A percentile compares a stretch with the other conserved stretches of the same genome.
Evolutionary conservation across 2,113 vertebrate species (phyloP).

Genomic region (Anthoscopus minutus): DNA sequence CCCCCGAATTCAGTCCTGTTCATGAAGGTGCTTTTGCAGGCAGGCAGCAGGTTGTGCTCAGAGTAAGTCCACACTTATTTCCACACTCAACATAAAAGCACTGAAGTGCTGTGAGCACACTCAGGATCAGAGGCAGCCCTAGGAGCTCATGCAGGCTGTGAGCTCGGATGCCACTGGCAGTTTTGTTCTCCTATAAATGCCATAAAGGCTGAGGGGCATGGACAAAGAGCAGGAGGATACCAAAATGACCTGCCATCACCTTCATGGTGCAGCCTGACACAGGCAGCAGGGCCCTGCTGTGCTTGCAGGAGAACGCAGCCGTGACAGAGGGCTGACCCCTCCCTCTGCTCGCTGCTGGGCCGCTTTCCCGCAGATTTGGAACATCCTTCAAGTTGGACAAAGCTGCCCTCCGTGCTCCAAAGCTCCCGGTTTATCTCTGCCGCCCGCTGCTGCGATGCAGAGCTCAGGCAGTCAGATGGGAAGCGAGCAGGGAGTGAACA

Average conservation of each 20-base stretch:
- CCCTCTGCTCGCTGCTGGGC: neutral
- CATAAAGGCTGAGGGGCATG: neutral
- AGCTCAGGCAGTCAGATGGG: neutral
- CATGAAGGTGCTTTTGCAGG: neutral
- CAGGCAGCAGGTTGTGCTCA: neutral
- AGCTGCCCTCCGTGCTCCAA: neutral
- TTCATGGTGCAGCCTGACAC: accelerated
- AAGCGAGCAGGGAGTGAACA: neutral
- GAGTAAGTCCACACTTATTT: neutral
- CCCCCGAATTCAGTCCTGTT: neutral
- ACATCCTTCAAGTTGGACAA: neutral
- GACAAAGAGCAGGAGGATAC: neutral
- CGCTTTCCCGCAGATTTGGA: neutral
- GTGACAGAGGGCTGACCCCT: neutral
- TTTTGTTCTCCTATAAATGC: neutral
- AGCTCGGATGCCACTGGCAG: neutral
- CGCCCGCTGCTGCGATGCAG: neutral
- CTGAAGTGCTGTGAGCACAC: neutral
- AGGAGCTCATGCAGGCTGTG: neutral
- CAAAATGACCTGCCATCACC: neutral
- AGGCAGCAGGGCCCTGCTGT: neutral
- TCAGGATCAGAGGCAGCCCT: neutral
- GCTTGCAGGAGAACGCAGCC: neutral
- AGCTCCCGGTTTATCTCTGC: neutral
- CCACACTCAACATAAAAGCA: neutral